Evolutionary conservation across 1,140 invertebrate species (phyloP), one percentile per base, ranked within the genome.

Genomic region (Odontomachus brunneus): DNA sequence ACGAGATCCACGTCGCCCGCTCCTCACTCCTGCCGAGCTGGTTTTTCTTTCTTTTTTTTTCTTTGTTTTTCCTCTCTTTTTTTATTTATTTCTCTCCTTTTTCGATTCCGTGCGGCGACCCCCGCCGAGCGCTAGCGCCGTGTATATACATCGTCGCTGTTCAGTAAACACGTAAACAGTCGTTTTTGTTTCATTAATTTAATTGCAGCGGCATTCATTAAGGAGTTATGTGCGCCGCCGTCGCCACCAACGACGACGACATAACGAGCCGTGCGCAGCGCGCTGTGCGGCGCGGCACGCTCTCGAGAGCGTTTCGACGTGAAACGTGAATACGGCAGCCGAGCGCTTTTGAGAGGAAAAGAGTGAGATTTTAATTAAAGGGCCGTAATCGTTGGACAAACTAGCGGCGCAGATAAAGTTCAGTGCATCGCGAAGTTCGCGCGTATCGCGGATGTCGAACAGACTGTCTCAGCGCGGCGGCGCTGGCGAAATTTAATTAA

Each of bases 321-420:
- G 33, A 44, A 44, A 57, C 22, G 65, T 26, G 51, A 67, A 67
- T 78, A 49, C 63, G 51, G 38, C 22, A 29, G 24, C 49, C 53
- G 60, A 17, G 65, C 51, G 38, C 51, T 80, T n/a, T 59, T 33
- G 51, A 80, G 51, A 44, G 51, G 63, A 80, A 80, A 80, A 80
- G 65, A 71, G 65, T 26, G 65, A 80, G 75, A 51, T 80, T 80
- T 80, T 80, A 80, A 80, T 80, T 80, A 80, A 80, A 80, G 65
- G 14, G 3, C 33, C 33, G 75, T 80, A 80, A 80, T 80, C 65
- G 75, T 71, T 33, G 51, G 65, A 71, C 51, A 71, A 80, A 80
- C 65, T 80, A 57, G 65, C 75, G 33, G 38, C 75, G 33, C 65
- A 48, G 75, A 80, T 65, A 57, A 71, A 80, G 75, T 80, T 80